These are phyloP conservation scores for Betta splendens DNA, from an alignment of 2,797 vertebrate genomes.

Conservation along the genomic window DNA sequence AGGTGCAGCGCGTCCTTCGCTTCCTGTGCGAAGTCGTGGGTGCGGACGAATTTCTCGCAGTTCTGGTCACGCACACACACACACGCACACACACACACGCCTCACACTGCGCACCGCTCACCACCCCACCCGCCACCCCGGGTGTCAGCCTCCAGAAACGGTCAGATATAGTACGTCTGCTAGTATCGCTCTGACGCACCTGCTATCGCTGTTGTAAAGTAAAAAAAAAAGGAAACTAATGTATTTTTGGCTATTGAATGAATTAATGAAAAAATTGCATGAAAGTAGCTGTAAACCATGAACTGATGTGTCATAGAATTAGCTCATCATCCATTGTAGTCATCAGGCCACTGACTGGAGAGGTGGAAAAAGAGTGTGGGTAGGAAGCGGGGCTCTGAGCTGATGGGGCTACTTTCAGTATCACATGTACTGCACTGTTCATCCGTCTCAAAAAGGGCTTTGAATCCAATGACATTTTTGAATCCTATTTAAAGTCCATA, in stretches of 20 bases:
- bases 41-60: constrained; percentile 37
- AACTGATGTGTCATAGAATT: constrained; percentile 50
- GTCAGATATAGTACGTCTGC: constrained; percentile 23
- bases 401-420: constrained; percentile 58
- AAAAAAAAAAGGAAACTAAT: constrained; percentile 61
- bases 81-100: not conserved
- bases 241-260: constrained; percentile 66
- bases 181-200: constrained; percentile 20
- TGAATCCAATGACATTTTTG: constrained; percentile 65
- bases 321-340: constrained; percentile 40
- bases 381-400: not conserved
- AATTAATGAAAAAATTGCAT: constrained; percentile 70
- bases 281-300: constrained; percentile 60
- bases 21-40: constrained; percentile 53
- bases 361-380: constrained; percentile 15
- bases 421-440: constrained; percentile 72
- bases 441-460: constrained; percentile 79
- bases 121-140: no score
- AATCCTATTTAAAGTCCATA: constrained; percentile 71
- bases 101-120: constrained; percentile 26
- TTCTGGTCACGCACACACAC: constrained; percentile 13
- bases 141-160: constrained; percentile 2
- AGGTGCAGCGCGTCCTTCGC: constrained; percentile 41
- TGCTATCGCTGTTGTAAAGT: constrained; percentile 35
- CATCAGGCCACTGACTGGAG: constrained; percentile 31